Percentiles rank a stretch among this genome's conserved stretches.
Conservation (phyloP, 2,113 vertebrate species). For the Phylloscopus trochilus region DNA sequence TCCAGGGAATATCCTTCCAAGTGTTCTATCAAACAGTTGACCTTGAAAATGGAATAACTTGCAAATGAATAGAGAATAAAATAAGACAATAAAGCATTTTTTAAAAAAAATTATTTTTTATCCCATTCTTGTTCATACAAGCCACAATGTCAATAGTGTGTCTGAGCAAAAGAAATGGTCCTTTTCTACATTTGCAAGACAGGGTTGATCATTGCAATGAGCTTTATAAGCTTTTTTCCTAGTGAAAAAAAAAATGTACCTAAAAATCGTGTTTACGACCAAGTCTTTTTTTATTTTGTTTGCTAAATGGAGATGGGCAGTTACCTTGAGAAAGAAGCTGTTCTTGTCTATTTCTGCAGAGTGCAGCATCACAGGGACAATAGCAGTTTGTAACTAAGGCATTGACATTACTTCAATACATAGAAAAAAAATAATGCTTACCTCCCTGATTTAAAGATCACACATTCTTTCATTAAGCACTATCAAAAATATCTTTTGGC, state of each 20-base stretch:
- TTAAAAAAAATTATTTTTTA: background rate
- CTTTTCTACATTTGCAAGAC: background rate
- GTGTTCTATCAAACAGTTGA: slow-evolving; percentile 7
- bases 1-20: slow-evolving; percentile 48
- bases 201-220: background rate
- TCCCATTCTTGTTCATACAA: background rate
- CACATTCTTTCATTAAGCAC: background rate
- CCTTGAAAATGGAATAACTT: slow-evolving; percentile 42
- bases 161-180: background rate
- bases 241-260: background rate
- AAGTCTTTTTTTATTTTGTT: background rate
- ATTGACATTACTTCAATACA: background rate
- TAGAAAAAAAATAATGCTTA: background rate
- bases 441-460: background rate
- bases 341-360: background rate
- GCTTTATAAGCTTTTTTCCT: background rate
- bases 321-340: background rate
- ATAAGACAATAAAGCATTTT: background rate
- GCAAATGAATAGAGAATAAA: background rate
- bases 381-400: background rate
- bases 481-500: background rate
- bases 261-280: background rate
- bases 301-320: background rate
- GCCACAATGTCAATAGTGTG: background rate
- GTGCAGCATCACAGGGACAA: background rate